Percentiles rank a stretch among this genome's conserved stretches.
phyloP scores from a whole-genome alignment of 2,797 vertebrate genomes.

The Lophius americanus region DNA sequence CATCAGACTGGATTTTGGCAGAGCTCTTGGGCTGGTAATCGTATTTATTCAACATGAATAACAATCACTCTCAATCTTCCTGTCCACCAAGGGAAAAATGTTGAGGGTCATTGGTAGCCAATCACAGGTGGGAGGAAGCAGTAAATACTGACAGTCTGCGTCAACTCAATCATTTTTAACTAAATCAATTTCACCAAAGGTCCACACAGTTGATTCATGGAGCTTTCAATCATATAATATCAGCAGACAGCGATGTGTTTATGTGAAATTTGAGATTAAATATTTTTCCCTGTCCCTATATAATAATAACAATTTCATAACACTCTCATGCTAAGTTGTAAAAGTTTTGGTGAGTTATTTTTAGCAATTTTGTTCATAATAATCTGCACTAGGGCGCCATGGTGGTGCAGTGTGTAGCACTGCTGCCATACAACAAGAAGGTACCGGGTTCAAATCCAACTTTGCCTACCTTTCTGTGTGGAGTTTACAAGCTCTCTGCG shows the following conservation, averaged over 20 bases:
- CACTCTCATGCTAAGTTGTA: not conserved
- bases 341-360: not conserved
- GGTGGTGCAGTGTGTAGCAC: no score
- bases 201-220: not conserved
- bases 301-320: not conserved
- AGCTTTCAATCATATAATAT: not conserved
- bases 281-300: not conserved
- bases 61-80: conserved; percentile 1
- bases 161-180: not conserved
- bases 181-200: not conserved
- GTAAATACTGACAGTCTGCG: conserved; percentile 3
- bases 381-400: no score
- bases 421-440: no score
- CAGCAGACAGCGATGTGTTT: not conserved
- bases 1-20: not conserved
- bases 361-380: no score
- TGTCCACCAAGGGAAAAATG: not conserved
- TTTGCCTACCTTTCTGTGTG: no score
- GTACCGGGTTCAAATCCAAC: no score
- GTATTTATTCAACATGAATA: not conserved
- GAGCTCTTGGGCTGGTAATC: conserved; percentile 2
- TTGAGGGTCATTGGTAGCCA: not conserved
- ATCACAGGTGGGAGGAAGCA: not conserved
- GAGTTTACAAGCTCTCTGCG: no score
- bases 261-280: not conserved